phyloP scores from a whole-genome alignment of 2,113 vertebrate species.

The Odocoileus virginianus region DNA sequence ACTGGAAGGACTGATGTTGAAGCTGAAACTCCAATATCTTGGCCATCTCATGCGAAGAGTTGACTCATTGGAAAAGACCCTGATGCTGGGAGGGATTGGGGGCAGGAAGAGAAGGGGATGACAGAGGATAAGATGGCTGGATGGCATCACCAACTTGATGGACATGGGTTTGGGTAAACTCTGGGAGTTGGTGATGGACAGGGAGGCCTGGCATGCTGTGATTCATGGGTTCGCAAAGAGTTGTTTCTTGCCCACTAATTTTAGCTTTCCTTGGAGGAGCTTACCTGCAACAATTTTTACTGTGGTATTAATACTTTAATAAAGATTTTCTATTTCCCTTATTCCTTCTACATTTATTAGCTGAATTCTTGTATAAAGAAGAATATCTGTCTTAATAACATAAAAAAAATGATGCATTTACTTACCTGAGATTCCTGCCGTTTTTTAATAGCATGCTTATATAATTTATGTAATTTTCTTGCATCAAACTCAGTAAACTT shows the following conservation, averaged over 20 bases:
- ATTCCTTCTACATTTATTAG: background rate
- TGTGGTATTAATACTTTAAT: background rate
- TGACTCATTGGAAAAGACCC: too few relatives aligned
- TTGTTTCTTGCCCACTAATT: background rate
- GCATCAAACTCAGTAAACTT: slow-evolving; percentile 99
- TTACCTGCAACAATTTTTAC: background rate
- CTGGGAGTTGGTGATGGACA: too few relatives aligned
- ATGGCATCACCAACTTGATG: too few relatives aligned
- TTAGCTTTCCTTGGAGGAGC: background rate
- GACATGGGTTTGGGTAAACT: too few relatives aligned
- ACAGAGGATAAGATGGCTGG: too few relatives aligned
- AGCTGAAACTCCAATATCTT: too few relatives aligned
- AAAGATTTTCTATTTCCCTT: background rate
- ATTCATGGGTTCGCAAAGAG: too few relatives aligned
- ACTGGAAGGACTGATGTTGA: too few relatives aligned
- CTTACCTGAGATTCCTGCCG: slow-evolving; percentile 95
- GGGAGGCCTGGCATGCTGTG: too few relatives aligned
- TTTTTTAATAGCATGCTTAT: slow-evolving; percentile 99
- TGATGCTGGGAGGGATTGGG: too few relatives aligned
- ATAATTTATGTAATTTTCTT: slow-evolving; percentile 96
- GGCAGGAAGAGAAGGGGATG: too few relatives aligned
- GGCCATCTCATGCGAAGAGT: too few relatives aligned
- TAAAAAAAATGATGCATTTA: slow-evolving; percentile 31
- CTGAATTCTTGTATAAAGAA: background rate
- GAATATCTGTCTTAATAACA: background rate